Conservation (phyloP, 2,113 vertebrate genomes). For the Lycocorax pyrrhopterus region DNA sequence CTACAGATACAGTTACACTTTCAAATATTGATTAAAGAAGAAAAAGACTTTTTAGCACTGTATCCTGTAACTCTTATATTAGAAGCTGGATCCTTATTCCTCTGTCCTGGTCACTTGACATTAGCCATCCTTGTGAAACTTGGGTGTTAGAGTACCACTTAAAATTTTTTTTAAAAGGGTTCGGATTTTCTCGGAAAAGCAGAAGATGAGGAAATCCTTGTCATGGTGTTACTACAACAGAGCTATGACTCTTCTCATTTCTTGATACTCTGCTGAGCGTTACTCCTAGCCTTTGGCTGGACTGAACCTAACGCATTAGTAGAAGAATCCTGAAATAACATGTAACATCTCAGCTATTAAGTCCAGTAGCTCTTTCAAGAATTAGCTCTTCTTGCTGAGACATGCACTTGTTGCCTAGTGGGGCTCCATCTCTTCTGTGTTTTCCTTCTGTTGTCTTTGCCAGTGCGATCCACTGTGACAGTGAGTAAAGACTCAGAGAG, state of each 20-base stretch:
- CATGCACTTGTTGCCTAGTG: neutral
- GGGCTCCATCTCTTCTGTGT: neutral
- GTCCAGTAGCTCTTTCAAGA: neutral
- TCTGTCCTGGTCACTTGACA: neutral
- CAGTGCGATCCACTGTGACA: neutral
- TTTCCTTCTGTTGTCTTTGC: neutral
- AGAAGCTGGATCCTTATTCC: neutral
- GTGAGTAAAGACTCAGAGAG: neutral
- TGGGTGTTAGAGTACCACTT: neutral
- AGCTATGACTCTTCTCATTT: neutral
- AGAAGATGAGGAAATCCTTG: neutral
- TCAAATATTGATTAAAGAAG: neutral
- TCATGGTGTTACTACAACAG: neutral
- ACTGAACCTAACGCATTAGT: neutral
- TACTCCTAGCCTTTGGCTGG: neutral
- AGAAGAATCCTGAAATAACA: neutral
- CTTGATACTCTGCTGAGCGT: neutral
- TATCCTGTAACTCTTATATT: neutral
- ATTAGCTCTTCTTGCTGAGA: neutral
- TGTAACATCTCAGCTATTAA: neutral
- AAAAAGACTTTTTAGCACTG: neutral
- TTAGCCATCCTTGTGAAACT: neutral
- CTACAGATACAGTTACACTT: neutral
- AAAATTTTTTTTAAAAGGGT: neutral
- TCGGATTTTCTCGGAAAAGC: neutral